Conservation (phyloP, 2,888 invertebrate species). For the Sinohyriopsis cumingii region DNA sequence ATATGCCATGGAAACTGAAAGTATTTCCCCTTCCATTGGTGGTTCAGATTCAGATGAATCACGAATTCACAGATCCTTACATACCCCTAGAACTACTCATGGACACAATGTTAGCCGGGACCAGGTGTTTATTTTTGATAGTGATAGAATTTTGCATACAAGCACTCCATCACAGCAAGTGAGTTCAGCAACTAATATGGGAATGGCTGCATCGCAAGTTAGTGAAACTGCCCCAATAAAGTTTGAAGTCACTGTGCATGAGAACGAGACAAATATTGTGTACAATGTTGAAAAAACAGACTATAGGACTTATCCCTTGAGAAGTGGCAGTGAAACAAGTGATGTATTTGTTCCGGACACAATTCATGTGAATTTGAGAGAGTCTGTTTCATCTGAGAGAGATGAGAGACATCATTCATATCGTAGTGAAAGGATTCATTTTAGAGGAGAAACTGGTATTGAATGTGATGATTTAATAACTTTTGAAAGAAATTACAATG, state of each 20-base stretch:
- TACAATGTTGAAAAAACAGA: conserved; percentile 63
- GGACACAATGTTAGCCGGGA: neutral
- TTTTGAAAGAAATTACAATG: conserved; percentile 28
- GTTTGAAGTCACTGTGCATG: conserved; percentile 56
- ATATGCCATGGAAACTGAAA: conserved; percentile 45
- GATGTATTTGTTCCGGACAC: conserved; percentile 43
- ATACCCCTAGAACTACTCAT: conserved; percentile 10
- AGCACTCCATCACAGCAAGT: no score
- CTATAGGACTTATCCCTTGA: conserved; percentile 50
- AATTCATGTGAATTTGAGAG: conserved; percentile 53
- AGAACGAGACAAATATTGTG: conserved; percentile 53
- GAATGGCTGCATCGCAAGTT: conserved; percentile 2
- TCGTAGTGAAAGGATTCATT: conserved; percentile 24
- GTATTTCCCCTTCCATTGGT: conserved; percentile 31
- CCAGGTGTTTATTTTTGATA: no score
- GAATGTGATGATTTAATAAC: conserved; percentile 22
- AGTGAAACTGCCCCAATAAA: conserved; percentile 33
- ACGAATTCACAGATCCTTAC: conserved; percentile 43
- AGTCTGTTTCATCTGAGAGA: conserved; percentile 39
- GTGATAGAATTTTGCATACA: no score
- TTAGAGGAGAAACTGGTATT: conserved; percentile 6
- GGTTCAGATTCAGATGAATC: conserved; percentile 31
- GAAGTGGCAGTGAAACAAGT: conserved; percentile 32
- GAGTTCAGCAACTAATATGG: no score
- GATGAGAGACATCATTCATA: conserved; percentile 43